These are phyloP conservation scores for Istiophorus platypterus DNA, from an alignment of 2,113 vertebrate genomes.

Conservation along the genomic window DNA sequence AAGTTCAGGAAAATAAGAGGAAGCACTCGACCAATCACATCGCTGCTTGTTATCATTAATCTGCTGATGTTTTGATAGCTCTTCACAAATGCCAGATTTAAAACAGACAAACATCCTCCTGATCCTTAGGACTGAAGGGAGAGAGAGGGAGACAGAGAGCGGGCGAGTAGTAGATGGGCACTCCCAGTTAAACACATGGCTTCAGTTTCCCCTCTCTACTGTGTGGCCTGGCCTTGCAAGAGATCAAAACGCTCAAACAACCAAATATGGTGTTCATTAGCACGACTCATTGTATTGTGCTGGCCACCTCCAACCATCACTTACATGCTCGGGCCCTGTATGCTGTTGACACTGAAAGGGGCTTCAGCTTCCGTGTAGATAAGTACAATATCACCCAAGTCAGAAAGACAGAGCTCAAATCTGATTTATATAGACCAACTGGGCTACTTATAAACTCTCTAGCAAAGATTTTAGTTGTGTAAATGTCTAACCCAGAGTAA, in stretches of 20 bases:
- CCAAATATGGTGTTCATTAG: constrained; percentile 82
- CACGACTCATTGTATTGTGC: constrained; percentile 29
- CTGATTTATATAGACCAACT: background rate
- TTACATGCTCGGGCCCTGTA: constrained; percentile 12
- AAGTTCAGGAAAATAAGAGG: constrained; percentile 30
- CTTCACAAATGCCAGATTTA: constrained; percentile 27
- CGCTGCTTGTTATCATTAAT: constrained; percentile 34
- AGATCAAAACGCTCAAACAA: constrained; percentile 71
- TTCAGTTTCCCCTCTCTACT: constrained; percentile 69
- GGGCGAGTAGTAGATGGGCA: constrained; percentile 42
- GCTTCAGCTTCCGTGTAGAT: constrained; percentile 18
- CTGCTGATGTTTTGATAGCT: constrained; percentile 26
- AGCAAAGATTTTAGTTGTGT: background rate
- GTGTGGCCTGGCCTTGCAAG: constrained; percentile 65
- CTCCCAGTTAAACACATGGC: constrained; percentile 73
- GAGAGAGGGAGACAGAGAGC: constrained; percentile 14
- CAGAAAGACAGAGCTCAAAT: background rate
- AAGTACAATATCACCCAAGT: background rate
- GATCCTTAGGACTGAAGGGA: constrained; percentile 15
- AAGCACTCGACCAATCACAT: background rate
- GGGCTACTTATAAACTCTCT: background rate
- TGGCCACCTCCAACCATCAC: constrained; percentile 40
- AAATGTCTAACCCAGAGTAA: constrained; percentile 1
- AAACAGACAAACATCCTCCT: constrained; percentile 57
- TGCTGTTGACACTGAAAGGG: background rate